Conservation (phyloP, 2,797 vertebrate genomes). For the Echiichthys vipera region DNA sequence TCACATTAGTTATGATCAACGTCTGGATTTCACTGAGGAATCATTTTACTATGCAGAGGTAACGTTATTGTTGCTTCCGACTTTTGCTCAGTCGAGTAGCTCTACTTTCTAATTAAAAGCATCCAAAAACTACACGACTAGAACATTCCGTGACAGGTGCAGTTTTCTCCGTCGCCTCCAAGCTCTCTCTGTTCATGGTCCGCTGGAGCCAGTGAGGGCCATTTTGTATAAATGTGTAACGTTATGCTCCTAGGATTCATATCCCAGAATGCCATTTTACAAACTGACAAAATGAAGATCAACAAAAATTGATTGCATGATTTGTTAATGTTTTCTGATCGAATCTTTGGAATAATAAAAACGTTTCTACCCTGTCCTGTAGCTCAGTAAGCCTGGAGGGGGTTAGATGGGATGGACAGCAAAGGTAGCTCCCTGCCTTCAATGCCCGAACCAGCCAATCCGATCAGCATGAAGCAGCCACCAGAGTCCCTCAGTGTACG, state of each 20-base stretch:
- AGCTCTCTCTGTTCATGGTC: constrained; percentile 40
- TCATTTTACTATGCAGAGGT: neutral
- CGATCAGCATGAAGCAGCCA: constrained; percentile 94
- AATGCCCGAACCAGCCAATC: constrained; percentile 88
- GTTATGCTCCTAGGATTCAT: constrained; percentile 34
- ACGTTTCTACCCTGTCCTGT: constrained; percentile 56
- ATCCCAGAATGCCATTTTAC: constrained; percentile 38
- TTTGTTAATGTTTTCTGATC: neutral
- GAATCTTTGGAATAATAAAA: constrained; percentile 33
- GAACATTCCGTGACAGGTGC: constrained; percentile 74
- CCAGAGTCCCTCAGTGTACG: constrained; percentile 89
- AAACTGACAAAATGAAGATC: neutral
- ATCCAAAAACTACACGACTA: constrained; percentile 1
- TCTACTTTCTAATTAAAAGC: constrained; percentile 23
- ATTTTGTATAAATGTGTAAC: constrained; percentile 62
- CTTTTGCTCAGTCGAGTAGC: neutral
- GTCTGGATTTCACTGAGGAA: neutral
- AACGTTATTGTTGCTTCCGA: constrained; percentile 19
- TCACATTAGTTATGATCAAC: constrained; percentile 17
- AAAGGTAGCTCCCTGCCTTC: constrained; percentile 90
- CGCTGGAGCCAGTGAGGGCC: constrained; percentile 55
- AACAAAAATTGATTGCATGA: neutral
- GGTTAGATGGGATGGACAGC: constrained; percentile 86
- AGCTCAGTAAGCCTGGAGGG: constrained; percentile 82
- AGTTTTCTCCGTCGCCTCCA: constrained; percentile 49